Evolutionary conservation across 2,797 vertebrate species (phyloP).

Genomic region (Monodelphis domestica): DNA sequence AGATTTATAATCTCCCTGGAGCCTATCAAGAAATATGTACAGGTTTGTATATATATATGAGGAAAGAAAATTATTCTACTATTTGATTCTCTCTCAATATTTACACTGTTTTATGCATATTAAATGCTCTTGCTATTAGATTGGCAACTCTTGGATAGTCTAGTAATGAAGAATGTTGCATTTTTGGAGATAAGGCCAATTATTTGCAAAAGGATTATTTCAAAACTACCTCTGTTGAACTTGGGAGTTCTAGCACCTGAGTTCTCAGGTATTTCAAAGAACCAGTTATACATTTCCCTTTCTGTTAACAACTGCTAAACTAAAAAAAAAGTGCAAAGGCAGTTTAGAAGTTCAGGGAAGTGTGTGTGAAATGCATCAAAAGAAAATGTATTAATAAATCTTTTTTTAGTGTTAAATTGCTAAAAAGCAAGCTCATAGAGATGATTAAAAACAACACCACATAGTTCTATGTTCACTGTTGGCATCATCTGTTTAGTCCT

Average conservation of each 20-base stretch:
- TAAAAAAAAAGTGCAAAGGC: background rate
- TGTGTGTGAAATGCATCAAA: background rate
- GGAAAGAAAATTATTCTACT: background rate
- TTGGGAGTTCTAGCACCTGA: background rate
- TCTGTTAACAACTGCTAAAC: background rate
- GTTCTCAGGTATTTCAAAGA: background rate
- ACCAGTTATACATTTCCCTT: background rate
- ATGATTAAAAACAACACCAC: background rate
- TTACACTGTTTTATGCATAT: background rate
- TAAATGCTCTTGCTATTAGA: background rate
- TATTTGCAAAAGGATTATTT: background rate
- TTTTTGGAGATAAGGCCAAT: background rate
- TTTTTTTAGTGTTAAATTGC: background rate
- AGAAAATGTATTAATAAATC: background rate
- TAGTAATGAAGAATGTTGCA: background rate
- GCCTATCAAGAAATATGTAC: background rate
- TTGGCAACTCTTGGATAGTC: background rate
- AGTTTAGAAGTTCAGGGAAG: background rate
- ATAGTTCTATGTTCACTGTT: background rate
- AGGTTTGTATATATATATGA: background rate
- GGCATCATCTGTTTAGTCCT: background rate
- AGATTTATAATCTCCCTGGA: background rate
- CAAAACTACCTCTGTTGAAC: background rate
- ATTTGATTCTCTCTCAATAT: background rate
- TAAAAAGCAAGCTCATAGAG: background rate